Evolutionary conservation across 1,140 invertebrate genomes (phyloP), one percentile per base, ranked within the genome.

Genomic region (Cydia strobilella): DNA sequence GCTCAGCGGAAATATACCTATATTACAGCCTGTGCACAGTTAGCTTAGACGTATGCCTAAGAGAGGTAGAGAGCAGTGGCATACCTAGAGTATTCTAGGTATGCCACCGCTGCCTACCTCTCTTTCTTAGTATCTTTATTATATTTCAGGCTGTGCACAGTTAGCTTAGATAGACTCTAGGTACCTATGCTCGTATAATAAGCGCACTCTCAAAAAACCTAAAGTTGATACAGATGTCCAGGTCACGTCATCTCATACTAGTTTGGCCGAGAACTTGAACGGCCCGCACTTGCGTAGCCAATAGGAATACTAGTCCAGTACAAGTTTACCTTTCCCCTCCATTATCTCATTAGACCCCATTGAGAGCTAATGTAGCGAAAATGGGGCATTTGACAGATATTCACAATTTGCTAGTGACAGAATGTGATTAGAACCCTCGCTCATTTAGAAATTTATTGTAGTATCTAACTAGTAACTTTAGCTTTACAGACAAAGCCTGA

Each of bases 301-400:
- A 23, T 39, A 20, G 9, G 31, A 65, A 69, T 23, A 31, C 20
- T 39, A 31, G 20, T 18, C 27, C 31, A 35, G n/a, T 69, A 31
- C 65, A 69, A 69, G 65, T 69, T 69, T 69, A 69, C 65, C 65
- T 35, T 35, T 39, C 27, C 65, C 65, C 59, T 65, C 77, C 25
- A 74, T 78, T 80, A 76, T 66, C 73, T 80, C 79, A 78, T 80
- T 80, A 78, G 39, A 54, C 62, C 23, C 79, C 75, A 78, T 80
- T 80, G 75, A 77, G 74, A 54, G 69, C 72, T 76, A 66, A 69
- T 76, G 75, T 77, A 54, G 74, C 77, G 79, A 63, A 76, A 76
- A 76, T 63, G 48, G 35, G 77, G 79, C 72, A 78, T 76, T 51
- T 78, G 77, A 74, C 75, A 75, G 75, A 77, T 78, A 74, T 77